phyloP scores from a whole-genome alignment of 2,113 vertebrate species.

The Kryptolebias marmoratus region DNA sequence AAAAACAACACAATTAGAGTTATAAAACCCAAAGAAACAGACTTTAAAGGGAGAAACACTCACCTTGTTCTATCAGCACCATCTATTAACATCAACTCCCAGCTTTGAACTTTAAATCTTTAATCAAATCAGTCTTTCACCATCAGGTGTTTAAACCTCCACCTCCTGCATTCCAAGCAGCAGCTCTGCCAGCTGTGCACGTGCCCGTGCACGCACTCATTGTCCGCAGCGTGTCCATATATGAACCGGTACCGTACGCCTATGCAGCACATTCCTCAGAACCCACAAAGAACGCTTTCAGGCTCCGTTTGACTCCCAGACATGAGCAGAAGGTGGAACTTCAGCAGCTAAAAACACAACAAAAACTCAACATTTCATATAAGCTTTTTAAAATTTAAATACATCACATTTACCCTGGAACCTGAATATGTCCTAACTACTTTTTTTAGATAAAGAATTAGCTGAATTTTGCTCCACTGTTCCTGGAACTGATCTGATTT shows the following conservation, averaged over 20 bases:
- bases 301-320: conserved; percentile 17
- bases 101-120: conserved; percentile 44
- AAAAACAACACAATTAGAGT: not conserved
- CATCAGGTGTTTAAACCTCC: conserved; percentile 47
- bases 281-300: conserved; percentile 30
- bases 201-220: not conserved
- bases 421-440: no score
- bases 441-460: no score
- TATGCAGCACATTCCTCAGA: conserved; percentile 31
- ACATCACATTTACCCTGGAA: no score
- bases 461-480: no score
- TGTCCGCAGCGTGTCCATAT: not conserved
- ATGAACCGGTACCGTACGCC: conserved; percentile 30
- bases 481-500: no score
- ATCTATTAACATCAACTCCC: conserved; percentile 45
- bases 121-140: conserved; percentile 69
- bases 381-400: no score
- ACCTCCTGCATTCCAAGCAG: conserved; percentile 38
- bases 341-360: no score
- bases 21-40: not conserved
- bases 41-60: conserved; percentile 25
- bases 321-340: conserved; percentile 21
- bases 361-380: no score
- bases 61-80: conserved; percentile 54
- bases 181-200: not conserved